Conservation (phyloP, 2,888 invertebrate genomes). For the Cheilosia grossa region DNA sequence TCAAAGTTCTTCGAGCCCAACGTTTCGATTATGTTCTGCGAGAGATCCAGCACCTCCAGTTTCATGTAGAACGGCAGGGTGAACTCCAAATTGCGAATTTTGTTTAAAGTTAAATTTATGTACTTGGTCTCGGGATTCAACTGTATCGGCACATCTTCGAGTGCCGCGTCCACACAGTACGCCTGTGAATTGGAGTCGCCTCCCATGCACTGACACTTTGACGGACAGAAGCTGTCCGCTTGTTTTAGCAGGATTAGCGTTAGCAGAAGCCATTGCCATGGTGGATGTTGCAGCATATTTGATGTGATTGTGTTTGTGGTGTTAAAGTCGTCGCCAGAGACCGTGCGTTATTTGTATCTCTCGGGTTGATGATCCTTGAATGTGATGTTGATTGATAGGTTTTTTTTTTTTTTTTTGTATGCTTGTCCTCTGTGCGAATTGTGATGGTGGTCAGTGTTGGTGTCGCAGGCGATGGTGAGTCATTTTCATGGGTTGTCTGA, state of each 20-base stretch:
- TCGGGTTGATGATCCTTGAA: slow-evolving; percentile 62
- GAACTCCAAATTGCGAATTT: slow-evolving; percentile 90
- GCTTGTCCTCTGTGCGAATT: slow-evolving; percentile 3
- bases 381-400: slow-evolving; percentile 58
- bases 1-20: slow-evolving; percentile 93
- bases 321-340: neutral
- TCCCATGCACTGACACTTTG: slow-evolving; percentile 88
- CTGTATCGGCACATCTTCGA: slow-evolving; percentile 94
- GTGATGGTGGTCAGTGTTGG: slow-evolving; percentile 41
- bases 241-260: slow-evolving; percentile 79
- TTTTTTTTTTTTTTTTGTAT: slow-evolving; percentile 13
- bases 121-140: slow-evolving; percentile 93
- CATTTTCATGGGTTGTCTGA: slow-evolving; percentile 63
- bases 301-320: slow-evolving; percentile 9
- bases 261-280: slow-evolving; percentile 77
- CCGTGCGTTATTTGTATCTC: slow-evolving; percentile 54
- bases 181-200: slow-evolving; percentile 90
- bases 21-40: slow-evolving; percentile 91
- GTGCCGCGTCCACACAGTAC: slow-evolving; percentile 90
- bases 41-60: slow-evolving; percentile 91
- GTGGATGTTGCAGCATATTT: slow-evolving; percentile 72
- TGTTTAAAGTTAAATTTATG: slow-evolving; percentile 93
- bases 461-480: slow-evolving; percentile 45
- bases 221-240: slow-evolving; percentile 89
- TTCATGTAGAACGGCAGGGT: slow-evolving; percentile 92